Base-by-base conservation (phyloP, 2,888 invertebrate genomes). In the Macaria liturata region DNA sequence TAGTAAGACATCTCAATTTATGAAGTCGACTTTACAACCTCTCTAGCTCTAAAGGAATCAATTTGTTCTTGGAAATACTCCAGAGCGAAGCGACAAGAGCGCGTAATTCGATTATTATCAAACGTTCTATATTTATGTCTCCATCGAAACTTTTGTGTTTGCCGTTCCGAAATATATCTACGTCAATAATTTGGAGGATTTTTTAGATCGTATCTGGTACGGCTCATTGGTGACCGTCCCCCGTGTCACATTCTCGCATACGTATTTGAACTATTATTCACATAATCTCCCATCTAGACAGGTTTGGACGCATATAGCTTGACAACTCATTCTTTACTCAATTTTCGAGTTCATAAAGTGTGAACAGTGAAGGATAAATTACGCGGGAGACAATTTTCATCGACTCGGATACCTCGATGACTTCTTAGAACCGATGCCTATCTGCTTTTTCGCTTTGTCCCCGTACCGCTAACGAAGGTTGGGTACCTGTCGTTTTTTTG, bases 1-100 rank as follows among this genome's bases (percentile, higher is more conserved):
- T 84, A 78, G 81, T 80, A 76, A 77, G 84, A 91, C 81, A 79
- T 88, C 88, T 91, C 86, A 87, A 89, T 91, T 88, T 89, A 88
- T 84, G 80, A 76, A 79, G 74, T 81, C 58, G 61, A 60, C 64
- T 66, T 64, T 62, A 61, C 61, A 60, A 45, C 59, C 62, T 52
- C 37, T 46, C 34, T 54, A 58, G 65, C 58, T 64, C 53, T 62
- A 51, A 63, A 62, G 58, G 59, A 68, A 66, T 65, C 66, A 68
- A 68, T 68, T 69, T 66, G 68, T 68, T 68, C 69, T 59, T 61
- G 61, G 68, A 68, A 69, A 62, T 54, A 54, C 61, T 65, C 58
- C 55, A 69, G 67, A 63, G 68, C 67, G 64, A 69, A 61, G 70
- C 70, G 78, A 76, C 74, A 76, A 76, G 74, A 76, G 70, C 73